These are phyloP conservation scores for Drosophila meridiana DNA, from an alignment of 2,888 invertebrate genomes.

Conservation along the genomic window DNA sequence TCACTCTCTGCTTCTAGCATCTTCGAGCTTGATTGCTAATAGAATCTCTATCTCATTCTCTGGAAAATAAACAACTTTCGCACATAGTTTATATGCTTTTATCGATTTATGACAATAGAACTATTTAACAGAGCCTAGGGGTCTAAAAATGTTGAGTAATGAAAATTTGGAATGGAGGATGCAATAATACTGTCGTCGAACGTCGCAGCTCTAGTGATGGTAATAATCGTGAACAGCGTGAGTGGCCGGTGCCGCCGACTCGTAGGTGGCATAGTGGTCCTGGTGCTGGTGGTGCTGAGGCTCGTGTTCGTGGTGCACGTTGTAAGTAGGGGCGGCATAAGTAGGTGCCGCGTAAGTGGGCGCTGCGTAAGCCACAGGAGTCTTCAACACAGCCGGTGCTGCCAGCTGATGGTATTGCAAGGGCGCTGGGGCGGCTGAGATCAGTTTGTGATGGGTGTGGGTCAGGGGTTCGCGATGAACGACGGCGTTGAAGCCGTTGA, in stretches of 20 bases:
- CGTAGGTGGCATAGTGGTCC: slow-evolving; percentile 70
- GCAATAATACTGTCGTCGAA: slow-evolving; percentile 62
- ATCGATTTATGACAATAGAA: slow-evolving; percentile 48
- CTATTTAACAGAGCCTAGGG: slow-evolving; percentile 61
- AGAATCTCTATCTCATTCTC: neutral
- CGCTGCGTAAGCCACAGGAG: slow-evolving; percentile 58
- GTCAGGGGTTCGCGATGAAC: slow-evolving; percentile 81
- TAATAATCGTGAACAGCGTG: slow-evolving; percentile 74
- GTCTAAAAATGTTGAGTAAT: slow-evolving; percentile 38
- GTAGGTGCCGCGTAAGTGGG: slow-evolving; percentile 61
- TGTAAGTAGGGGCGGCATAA: slow-evolving; percentile 49
- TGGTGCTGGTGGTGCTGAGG: slow-evolving; percentile 60
- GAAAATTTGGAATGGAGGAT: slow-evolving; percentile 46
- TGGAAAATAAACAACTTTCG: neutral
- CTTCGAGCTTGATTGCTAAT: neutral
- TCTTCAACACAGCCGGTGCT: slow-evolving; percentile 53
- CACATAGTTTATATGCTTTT: slow-evolving; percentile 18
- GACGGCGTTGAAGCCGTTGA: slow-evolving; percentile 84
- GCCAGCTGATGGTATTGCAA: slow-evolving; percentile 74
- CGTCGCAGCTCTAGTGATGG: slow-evolving; percentile 62
- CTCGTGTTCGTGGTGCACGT: slow-evolving; percentile 49
- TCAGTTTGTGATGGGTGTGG: slow-evolving; percentile 67
- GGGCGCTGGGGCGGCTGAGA: slow-evolving; percentile 56
- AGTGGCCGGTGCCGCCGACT: slow-evolving; percentile 59
- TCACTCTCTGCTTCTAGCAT: neutral